These are phyloP conservation scores for Tachina fera DNA, from an alignment of 2,888 invertebrate species.

Conservation along the genomic window DNA sequence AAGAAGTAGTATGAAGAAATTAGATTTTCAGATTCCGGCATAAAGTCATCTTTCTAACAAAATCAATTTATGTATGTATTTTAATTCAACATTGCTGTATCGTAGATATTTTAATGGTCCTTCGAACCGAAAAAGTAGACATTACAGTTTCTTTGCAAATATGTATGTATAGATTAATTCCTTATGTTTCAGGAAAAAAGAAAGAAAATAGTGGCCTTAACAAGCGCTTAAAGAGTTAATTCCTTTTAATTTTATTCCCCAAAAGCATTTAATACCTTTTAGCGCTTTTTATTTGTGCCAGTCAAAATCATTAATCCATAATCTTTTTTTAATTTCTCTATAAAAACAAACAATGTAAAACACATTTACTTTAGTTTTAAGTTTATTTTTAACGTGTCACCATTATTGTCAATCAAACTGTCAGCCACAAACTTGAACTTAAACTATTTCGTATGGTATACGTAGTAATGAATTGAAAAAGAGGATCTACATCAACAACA, in stretches of 20 bases:
- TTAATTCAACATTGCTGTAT: no score
- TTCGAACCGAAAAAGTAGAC: no score
- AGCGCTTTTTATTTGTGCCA: slow-evolving; percentile 10
- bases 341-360: slow-evolving; percentile 52
- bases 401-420: slow-evolving; percentile 70
- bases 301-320: slow-evolving; percentile 63
- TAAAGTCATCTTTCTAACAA: no score
- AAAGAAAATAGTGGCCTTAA: background rate
- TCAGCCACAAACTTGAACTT: slow-evolving; percentile 71
- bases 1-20: no score
- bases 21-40: no score
- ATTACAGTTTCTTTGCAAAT: no score
- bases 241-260: slow-evolving; percentile 6
- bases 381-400: slow-evolving; percentile 64
- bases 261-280: slow-evolving; percentile 36
- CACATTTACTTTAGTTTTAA: slow-evolving; percentile 52
- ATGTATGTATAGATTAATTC: no score
- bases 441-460: slow-evolving; percentile 28
- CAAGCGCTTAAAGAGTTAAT: background rate
- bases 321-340: slow-evolving; percentile 43
- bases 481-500: slow-evolving; percentile 54
- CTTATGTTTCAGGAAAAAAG: no score
- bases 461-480: slow-evolving; percentile 28
- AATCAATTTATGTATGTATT: no score
- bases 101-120: no score